phyloP scores from a whole-genome alignment of 2,888 invertebrate species.

The Eupithecia dodoneata region DNA sequence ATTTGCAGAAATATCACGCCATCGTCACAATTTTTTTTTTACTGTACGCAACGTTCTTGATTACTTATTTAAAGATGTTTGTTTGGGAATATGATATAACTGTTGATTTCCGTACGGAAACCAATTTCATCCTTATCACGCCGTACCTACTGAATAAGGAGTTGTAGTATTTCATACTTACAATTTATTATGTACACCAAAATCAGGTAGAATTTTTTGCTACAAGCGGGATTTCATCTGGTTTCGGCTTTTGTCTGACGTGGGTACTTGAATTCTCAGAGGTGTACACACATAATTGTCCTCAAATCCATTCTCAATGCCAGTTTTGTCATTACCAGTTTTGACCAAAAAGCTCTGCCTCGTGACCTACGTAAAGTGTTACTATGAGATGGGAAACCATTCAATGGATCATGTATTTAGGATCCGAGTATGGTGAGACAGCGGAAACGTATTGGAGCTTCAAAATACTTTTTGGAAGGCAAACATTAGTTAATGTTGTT shows the following conservation, averaged over 20 bases:
- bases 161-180: background rate
- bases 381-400: too few species aligned
- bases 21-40: slow-evolving; percentile 3
- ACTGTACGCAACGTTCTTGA: too few species aligned
- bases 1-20: slow-evolving; percentile 8
- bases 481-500: slow-evolving; percentile 32
- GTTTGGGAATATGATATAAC: background rate
- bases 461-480: slow-evolving; percentile 32
- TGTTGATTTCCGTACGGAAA: background rate
- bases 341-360: too few species aligned
- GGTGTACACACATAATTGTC: too few species aligned
- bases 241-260: too few species aligned
- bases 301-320: background rate
- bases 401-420: background rate
- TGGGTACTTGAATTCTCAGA: too few species aligned
- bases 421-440: background rate
- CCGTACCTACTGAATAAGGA: background rate
- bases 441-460: slow-evolving; percentile 23
- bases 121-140: background rate
- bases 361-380: too few species aligned
- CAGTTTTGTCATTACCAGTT: background rate
- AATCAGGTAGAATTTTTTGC: background rate
- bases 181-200: background rate
- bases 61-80: background rate
- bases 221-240: too few species aligned